Percentiles rank a stretch among this genome's conserved stretches.
phyloP scores from a whole-genome alignment of 1,140 invertebrate species.

The Pseudomyrmex gracilis region DNA sequence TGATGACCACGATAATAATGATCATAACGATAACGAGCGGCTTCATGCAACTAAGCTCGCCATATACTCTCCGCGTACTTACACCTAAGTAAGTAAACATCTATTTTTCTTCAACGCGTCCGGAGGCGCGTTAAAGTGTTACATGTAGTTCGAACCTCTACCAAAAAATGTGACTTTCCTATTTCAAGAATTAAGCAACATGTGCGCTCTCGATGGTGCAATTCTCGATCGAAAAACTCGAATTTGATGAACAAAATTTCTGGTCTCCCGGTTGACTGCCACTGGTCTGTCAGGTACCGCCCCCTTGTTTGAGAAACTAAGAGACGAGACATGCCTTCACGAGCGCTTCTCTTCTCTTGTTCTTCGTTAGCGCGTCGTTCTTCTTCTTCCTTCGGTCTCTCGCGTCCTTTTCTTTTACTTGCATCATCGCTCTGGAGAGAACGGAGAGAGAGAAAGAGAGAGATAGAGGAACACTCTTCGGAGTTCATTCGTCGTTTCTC shows the following conservation, averaged over 20 bases:
- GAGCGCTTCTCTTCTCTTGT: slow-evolving; percentile 51
- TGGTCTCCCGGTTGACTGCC: slow-evolving; percentile 77
- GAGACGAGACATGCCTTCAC: slow-evolving; percentile 74
- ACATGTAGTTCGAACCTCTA: too few species aligned
- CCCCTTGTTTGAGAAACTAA: slow-evolving; percentile 82
- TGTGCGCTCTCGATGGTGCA: too few species aligned
- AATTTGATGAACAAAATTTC: slow-evolving; percentile 5
- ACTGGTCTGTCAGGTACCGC: slow-evolving; percentile 78
- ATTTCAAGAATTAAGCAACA: too few species aligned
- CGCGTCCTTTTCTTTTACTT: slow-evolving; percentile 12
- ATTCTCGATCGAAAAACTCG: neutral
- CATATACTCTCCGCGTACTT: slow-evolving; percentile 23
- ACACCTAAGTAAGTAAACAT: slow-evolving; percentile 30
- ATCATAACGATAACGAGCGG: slow-evolving; percentile 79
- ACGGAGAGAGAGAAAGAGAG: too few species aligned
- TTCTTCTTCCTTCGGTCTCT: slow-evolving; percentile 49
- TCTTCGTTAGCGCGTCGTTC: slow-evolving; percentile 24
- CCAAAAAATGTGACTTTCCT: neutral
- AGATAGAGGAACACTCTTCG: too few species aligned
- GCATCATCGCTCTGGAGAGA: slow-evolving; percentile 20
- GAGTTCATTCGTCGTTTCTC: slow-evolving; percentile 2
- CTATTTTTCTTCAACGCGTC: slow-evolving; percentile 8
- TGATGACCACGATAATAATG: slow-evolving; percentile 74
- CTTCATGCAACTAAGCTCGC: slow-evolving; percentile 71
- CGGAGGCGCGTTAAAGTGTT: neutral